phyloP scores from a whole-genome alignment of 1,140 invertebrate species.

The Apis dorsata region DNA sequence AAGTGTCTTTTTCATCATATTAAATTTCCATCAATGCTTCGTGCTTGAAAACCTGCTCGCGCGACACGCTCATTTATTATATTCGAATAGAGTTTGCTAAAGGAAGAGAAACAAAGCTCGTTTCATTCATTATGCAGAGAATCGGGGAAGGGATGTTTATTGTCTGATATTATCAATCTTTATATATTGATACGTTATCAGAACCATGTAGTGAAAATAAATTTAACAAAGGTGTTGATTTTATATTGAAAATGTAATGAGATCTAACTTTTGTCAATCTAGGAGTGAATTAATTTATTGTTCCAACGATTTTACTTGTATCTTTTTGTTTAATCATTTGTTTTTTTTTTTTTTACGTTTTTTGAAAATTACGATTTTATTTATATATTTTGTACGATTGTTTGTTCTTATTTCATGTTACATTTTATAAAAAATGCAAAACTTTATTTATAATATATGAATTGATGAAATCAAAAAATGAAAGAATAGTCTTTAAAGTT shows the following conservation, averaged over 20 bases:
- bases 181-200: background rate
- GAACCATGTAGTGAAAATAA: background rate
- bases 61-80: constrained; percentile 58
- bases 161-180: background rate
- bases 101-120: constrained; percentile 26
- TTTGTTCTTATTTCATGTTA: no score
- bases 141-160: background rate
- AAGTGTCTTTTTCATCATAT: constrained; percentile 64
- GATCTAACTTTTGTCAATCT: no score
- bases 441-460: no score
- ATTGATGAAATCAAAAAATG: background rate
- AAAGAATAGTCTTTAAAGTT: background rate
- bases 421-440: no score
- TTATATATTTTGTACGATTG: no score
- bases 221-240: no score
- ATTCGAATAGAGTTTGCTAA: constrained; percentile 37
- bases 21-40: constrained; percentile 66
- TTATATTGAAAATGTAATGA: no score
- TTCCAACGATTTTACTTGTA: no score
- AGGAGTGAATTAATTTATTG: no score
- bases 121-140: constrained; percentile 27
- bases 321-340: no score
- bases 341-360: no score
- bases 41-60: constrained; percentile 42
- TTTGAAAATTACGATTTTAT: no score